These are phyloP conservation scores for Heliconius melpomene DNA, from an alignment of 1,140 invertebrate genomes.

Conservation along the genomic window DNA sequence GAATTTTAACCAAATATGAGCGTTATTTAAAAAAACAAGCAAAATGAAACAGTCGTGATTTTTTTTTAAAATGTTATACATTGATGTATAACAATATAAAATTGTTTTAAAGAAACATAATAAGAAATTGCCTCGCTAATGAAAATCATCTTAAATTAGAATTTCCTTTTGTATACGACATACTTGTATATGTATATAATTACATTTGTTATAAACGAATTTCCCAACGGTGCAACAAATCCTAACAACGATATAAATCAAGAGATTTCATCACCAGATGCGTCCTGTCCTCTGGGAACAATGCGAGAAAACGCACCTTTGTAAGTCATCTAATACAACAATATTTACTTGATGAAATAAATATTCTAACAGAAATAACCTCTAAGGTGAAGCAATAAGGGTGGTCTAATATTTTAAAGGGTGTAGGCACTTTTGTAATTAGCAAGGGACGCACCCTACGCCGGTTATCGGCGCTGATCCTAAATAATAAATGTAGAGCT, in stretches of 20 bases:
- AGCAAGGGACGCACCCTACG: slow-evolving; percentile 38
- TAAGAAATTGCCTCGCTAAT: background rate
- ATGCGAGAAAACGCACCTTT: slow-evolving; percentile 39
- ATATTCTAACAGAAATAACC: background rate
- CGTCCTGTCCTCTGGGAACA: slow-evolving; percentile 37
- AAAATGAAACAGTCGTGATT: no score
- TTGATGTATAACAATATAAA: no score
- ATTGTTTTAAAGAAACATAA: no score
- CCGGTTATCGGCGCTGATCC: slow-evolving; percentile 57
- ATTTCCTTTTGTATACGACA: background rate
- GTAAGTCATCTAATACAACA: slow-evolving; percentile 31
- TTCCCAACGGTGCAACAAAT: slow-evolving; percentile 38
- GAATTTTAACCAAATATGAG: no score
- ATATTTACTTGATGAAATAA: background rate
- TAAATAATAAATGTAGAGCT: slow-evolving; percentile 60
- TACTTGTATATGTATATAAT: slow-evolving; percentile 16
- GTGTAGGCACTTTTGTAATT: slow-evolving; percentile 23
- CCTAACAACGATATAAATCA: slow-evolving; percentile 43
- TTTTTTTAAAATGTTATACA: no score
- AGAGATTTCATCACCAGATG: slow-evolving; percentile 49
- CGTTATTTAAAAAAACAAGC: no score
- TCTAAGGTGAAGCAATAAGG: background rate
- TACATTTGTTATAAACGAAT: slow-evolving; percentile 20
- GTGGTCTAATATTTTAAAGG: background rate
- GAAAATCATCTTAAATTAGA: background rate